Evolutionary conservation across 2,797 vertebrate species (phyloP).

Genomic region (Enteromius unitaeniatus): DNA sequence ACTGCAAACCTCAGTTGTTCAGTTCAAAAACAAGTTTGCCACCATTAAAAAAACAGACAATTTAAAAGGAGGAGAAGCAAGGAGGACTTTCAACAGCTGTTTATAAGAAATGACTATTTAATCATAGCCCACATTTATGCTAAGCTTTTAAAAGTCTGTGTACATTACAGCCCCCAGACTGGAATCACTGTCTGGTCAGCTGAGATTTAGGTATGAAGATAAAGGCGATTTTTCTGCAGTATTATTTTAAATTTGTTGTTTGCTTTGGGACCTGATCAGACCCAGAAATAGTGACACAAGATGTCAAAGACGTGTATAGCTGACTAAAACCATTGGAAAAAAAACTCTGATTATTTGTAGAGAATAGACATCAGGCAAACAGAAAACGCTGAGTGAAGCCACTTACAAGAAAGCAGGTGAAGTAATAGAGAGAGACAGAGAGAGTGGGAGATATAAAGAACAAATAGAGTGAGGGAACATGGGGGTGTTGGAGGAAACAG

Average conservation of each 20-base stretch:
- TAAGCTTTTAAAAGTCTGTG: background rate
- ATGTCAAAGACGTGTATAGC: background rate
- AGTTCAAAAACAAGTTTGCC: background rate
- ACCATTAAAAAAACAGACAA: background rate
- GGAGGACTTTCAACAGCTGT: background rate
- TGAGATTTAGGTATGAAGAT: background rate
- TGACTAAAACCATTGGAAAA: constrained; percentile 72
- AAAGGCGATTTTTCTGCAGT: background rate
- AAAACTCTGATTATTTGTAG: constrained; percentile 81
- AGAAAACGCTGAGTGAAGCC: constrained; percentile 82
- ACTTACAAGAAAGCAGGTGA: constrained; percentile 69
- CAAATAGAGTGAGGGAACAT: constrained; percentile 51
- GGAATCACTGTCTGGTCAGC: background rate
- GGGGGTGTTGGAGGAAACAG: constrained; percentile 62
- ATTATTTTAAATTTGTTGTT: background rate
- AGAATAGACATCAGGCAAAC: constrained; percentile 82
- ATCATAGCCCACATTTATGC: background rate
- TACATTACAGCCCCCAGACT: background rate
- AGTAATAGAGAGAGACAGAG: constrained; percentile 60
- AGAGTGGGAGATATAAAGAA: constrained; percentile 61
- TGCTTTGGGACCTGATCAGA: background rate
- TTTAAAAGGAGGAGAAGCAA: background rate
- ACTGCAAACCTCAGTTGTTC: background rate
- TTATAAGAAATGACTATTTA: background rate
- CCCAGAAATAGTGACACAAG: background rate